Base-by-base conservation (phyloP, 2,888 invertebrate species). In the Troides oblongomaculatus region DNA sequence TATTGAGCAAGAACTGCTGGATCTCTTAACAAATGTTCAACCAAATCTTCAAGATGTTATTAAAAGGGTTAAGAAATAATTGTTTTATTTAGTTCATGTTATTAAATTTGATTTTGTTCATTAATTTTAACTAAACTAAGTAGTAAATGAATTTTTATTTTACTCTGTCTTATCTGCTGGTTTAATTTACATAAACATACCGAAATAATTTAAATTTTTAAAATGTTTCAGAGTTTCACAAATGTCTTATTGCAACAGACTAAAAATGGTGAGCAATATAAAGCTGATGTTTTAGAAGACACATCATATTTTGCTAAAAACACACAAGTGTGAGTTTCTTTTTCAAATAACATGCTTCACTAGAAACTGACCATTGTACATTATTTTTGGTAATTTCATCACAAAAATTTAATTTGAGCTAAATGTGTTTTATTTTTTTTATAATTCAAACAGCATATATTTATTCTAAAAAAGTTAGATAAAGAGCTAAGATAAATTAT, bases 21-120 rank as follows among this genome's bases (percentile, higher is more conserved):
- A 92, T 68, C 85, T 93, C 69, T 77, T 94, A 72, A 86, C 89
- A 21, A 88, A 88, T 78, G 90, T 93, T 39, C 93, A 93, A 74
- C 93, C 94, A 3, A 89, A 93, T 78, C 87, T 94, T 71, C 93
- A 94, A 83, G 93, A 94, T 79, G 93, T 94, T 87, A 90, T 94
- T 78, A 94, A 93, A 84, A 87, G 94, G 85, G 94, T 94, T 87
- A 91, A 87, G 87, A 84, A 77, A 73, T 71, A 72, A 63, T 64
- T 65, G 63, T 64, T 61, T 66, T 50, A 25, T 10, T 62, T 36
- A 59, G 60, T 36, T 59, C 66, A 62, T 72, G 4, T 17, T 18
- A 56, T 7, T 56, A 7, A 18, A 18, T 56, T 56, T 56, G 56
- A 56, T 57, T 57, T 21, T 1, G 12, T n/a, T n/a, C 4, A 8